Conservation (phyloP, 2,888 invertebrate genomes). For the Leistus spinibarbis region DNA sequence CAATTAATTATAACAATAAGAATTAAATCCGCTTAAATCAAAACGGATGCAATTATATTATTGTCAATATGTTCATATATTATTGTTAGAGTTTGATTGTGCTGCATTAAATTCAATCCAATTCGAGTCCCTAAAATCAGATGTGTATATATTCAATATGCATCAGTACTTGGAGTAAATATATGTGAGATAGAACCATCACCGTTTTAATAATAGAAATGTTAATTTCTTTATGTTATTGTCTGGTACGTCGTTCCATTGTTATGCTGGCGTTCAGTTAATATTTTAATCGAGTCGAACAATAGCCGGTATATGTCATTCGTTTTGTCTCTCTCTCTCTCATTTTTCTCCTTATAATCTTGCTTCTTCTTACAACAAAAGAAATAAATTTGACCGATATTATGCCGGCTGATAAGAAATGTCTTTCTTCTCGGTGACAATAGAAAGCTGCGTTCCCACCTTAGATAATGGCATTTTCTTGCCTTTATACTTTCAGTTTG, state of each 20-base stretch:
- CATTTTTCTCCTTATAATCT: neutral
- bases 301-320: too few species aligned
- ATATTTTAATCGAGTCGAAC: neutral
- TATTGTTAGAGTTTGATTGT: too few species aligned
- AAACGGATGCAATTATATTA: too few species aligned
- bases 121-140: too few species aligned
- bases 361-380: neutral
- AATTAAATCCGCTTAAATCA: too few species aligned
- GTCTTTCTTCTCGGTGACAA: constrained; percentile 1
- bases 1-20: too few species aligned
- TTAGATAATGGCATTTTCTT: neutral
- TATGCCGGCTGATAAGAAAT: neutral
- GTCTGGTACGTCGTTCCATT: neutral
- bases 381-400: constrained; percentile 4
- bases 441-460: neutral
- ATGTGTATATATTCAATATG: too few species aligned
- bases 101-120: too few species aligned
- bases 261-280: neutral
- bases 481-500: neutral
- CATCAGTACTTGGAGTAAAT: too few species aligned
- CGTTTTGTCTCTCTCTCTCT: neutral
- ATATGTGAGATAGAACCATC: neutral
- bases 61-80: too few species aligned
- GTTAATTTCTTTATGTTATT: neutral
- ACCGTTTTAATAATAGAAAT: neutral